Base-by-base conservation (phyloP, 2,797 vertebrate species). In the Coregonus sp. region DNA sequence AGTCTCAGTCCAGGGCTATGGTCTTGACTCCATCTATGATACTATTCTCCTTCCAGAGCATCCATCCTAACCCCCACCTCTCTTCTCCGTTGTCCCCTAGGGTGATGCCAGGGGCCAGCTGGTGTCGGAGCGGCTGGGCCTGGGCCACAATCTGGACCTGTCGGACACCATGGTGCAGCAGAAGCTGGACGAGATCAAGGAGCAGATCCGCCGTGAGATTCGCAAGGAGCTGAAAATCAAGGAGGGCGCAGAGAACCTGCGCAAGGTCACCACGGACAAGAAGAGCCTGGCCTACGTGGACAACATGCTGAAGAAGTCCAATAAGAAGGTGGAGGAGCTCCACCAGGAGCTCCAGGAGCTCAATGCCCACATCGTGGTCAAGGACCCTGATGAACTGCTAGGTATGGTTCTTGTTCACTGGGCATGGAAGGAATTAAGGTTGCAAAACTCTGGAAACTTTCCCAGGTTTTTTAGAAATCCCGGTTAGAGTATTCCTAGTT, bases 221-320 rank as follows among this genome's bases (percentile, higher is more conserved):
- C 97, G 98, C 86, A 99, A 99, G 87, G 98, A 99, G 94, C 96
- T 99, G 87, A 99, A 99, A 94, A 99, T 99, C 90, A 99, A 99
- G 92, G 98, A 99, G 89, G 98, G 98, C 80, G 97, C 98, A 0
- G 98, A 99, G 94, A 99, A 99, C 92, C 94, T 99, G 81, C 95
- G 97, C 80, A 99, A 96, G 92, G 98, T 98, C 78, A 99, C 98
- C 86, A 99, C 98, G 0, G 98, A 99, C 93, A 99, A 99, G 93
- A 99, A 99, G 94, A 99, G 95, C 89, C 95, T 99, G 93, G 97
- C 98, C 4, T 99, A 98, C 73, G 98, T 99, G 79, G 98, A 99
- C 93, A 98, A 98, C 92, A 97, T 99, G 96, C 94, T 99, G 89
- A 99, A 99, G 92, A 99, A 99, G 86, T 99, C 97, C 0, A 99